Base-by-base conservation (phyloP, 2,113 vertebrate genomes). In the Semnornis frantzii region DNA sequence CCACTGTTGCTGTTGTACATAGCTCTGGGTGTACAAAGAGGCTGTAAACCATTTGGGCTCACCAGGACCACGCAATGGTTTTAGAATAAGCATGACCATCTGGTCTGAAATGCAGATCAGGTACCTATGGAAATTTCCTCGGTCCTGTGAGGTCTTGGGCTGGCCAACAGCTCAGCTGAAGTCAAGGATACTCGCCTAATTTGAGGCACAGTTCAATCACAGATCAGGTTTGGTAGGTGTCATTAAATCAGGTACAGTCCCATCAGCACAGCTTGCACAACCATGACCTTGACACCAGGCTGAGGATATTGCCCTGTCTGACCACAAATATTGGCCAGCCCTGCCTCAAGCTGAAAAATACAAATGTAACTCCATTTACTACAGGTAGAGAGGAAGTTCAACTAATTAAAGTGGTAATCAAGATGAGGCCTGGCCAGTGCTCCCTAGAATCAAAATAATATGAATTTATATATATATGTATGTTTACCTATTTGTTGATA, bases 1-100 rank as follows among this genome's bases (percentile, higher is more conserved):
- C 9, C 0, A 1, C 48, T 72, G 66, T 48, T 55, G 30, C 7
- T 27, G 20, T 28, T 31, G 13, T 0, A 15, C 27, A 9, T 6
- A 48, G 24, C 3, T 6, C 1, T 65, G 24, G 9, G 11, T 4
- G 4, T 10, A n/a, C 33, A 82, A 33, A 18, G 10, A 5, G 27
- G 30, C 44, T 65, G 33, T 16, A 73, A 69, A 57, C 3, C 1
- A 1, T 25, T 46, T 44, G 9, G 54, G 23, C 52, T 62, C 31
- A 13, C 24, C 37, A 76, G 8, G 63, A 78, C 21, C 28, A 59
- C 1, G 1, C n/a, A 65, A 30, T 4, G 18, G 39, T 21, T 21
- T 70, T 44, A 54, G 39, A 73, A 2, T 18, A 80, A 76, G 12
- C 8, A 9, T 0, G 2, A 39, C 7, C 64, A 76, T 13, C 1